Evolutionary conservation across 30 jellyfish, hydroid and myxozoan genomes (phyloP).

Genomic region (Cassiopea andromeda): DNA sequence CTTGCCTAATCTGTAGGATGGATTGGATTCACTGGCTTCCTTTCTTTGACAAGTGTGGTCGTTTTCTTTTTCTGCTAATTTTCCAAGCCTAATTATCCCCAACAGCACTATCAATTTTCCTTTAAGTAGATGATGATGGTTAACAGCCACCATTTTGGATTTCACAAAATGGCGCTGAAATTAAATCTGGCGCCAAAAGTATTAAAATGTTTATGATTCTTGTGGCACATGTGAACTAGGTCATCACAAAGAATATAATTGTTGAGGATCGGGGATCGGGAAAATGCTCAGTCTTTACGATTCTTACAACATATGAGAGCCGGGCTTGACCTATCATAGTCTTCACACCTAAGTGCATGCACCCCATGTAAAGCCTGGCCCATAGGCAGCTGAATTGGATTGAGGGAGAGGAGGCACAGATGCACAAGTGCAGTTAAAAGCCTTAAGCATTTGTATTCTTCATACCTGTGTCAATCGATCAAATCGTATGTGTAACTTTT

Average conservation of each 20-base stretch:
- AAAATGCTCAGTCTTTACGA: background rate
- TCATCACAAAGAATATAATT: slow-evolving; percentile 42
- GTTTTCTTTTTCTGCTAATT: slow-evolving; percentile 1
- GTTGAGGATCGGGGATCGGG: slow-evolving; percentile 50
- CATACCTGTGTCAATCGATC: no score
- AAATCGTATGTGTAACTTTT: no score
- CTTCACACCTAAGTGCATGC: no score
- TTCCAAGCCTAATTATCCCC: slow-evolving; percentile 23
- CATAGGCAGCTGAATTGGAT: no score
- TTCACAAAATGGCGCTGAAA: slow-evolving; percentile 30
- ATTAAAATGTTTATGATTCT: slow-evolving; percentile 46
- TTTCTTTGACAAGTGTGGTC: background rate
- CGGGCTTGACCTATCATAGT: background rate
- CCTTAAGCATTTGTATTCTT: no score
- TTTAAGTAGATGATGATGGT: slow-evolving; percentile 19
- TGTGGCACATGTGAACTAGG: slow-evolving; percentile 48
- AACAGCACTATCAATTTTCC: slow-evolving; percentile 3
- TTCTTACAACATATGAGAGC: slow-evolving; percentile 36
- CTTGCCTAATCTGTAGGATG: background rate
- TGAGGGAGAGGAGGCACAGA: no score
- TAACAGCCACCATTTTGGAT: slow-evolving; percentile 18
- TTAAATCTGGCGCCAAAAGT: slow-evolving; percentile 52
- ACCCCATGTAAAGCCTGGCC: no score
- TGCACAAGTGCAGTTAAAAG: no score
- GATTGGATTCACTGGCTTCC: background rate